Conservation (phyloP, 2,113 vertebrate species). For the Aix galericulata region DNA sequence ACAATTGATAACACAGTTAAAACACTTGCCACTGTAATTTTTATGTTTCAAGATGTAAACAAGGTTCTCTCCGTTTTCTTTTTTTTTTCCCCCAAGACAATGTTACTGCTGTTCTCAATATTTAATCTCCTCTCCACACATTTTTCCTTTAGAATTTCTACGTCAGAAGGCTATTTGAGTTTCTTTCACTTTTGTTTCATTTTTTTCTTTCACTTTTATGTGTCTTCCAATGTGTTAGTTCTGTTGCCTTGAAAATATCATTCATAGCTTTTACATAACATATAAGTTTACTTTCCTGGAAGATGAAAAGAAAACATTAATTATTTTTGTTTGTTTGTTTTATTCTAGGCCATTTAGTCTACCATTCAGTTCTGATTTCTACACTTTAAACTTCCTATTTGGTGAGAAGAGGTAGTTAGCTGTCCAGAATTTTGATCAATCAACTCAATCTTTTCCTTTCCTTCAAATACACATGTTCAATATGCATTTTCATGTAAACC, state of each 20-base stretch:
- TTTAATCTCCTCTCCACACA: not conserved
- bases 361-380: not conserved
- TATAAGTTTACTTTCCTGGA: not conserved
- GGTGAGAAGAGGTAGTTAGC: not conserved
- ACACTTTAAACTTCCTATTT: not conserved
- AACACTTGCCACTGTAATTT: not conserved
- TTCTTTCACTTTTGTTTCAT: slow-evolving; percentile 5
- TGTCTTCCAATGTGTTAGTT: not conserved
- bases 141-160: not conserved
- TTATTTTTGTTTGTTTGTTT: not conserved
- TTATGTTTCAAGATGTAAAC: not conserved
- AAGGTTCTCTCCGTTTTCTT: not conserved
- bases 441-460: not conserved
- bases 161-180: not conserved
- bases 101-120: not conserved
- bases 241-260: not conserved
- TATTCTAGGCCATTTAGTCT: not conserved
- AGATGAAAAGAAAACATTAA: not conserved
- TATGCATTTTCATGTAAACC: not conserved
- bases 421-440: not conserved
- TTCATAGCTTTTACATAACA: not conserved
- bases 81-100: not conserved
- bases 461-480: not conserved
- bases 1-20: not conserved
- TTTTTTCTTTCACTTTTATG: not conserved